Evolutionary conservation across 2,113 vertebrate genomes (phyloP).

Genomic region (Pelecanoides urinatrix): DNA sequence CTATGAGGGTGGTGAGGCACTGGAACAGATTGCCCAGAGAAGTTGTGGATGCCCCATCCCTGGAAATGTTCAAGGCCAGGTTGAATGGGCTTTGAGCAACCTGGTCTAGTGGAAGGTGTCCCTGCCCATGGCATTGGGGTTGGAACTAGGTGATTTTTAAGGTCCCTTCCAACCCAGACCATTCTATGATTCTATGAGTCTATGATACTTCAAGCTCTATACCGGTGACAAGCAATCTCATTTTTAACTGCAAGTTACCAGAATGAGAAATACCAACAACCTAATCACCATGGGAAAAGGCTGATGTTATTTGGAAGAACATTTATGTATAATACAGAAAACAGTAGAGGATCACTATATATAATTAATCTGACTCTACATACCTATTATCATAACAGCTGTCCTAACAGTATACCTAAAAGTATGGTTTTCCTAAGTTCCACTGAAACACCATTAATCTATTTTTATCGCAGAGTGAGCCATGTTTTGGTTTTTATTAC

Average conservation of each 20-base stretch:
- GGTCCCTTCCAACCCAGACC: neutral
- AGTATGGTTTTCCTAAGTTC: neutral
- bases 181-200: neutral
- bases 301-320: neutral
- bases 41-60: neutral
- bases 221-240: neutral
- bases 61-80: neutral
- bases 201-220: neutral
- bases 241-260: neutral
- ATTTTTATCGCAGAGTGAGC: neutral
- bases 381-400: neutral
- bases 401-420: neutral
- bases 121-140: neutral
- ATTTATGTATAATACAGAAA: neutral
- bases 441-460: neutral
- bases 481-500: neutral
- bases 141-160: too few relatives aligned
- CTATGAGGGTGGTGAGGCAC: neutral
- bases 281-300: neutral
- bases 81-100: neutral
- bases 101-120: neutral
- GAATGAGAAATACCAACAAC: neutral
- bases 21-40: neutral
- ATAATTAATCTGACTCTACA: neutral
- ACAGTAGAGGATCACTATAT: neutral